Conservation (phyloP, 2,113 vertebrate genomes). For the Mormyrus iriodes region DNA sequence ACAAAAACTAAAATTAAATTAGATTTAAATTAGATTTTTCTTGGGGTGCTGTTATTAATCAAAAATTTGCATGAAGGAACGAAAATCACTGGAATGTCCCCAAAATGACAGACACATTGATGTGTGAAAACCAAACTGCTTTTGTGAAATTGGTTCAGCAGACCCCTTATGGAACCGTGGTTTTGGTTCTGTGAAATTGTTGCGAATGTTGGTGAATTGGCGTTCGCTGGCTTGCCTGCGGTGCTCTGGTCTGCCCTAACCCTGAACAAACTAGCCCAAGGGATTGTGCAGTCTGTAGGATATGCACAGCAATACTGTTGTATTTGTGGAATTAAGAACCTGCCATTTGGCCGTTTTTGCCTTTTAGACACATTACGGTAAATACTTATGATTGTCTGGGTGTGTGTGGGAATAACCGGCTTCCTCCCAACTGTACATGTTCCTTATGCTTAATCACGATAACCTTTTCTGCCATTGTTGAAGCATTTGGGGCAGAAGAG, state of each 20-base stretch:
- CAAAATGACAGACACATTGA: not conserved
- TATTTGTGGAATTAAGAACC: not conserved
- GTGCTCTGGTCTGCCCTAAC: not conserved
- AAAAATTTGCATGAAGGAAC: not conserved
- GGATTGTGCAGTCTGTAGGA: not conserved
- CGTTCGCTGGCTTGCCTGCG: not conserved
- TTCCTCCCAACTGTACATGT: not conserved
- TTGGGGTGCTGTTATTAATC: not conserved
- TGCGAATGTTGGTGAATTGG: not conserved
- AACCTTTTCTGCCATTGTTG: not conserved
- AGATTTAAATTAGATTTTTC: not conserved
- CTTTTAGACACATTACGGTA: not conserved
- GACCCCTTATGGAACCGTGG: not conserved
- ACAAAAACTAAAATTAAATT: not conserved
- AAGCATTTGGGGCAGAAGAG: not conserved
- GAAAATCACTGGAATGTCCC: not conserved
- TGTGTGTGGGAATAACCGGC: not conserved
- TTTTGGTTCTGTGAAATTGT: not conserved
- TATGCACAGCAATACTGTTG: not conserved
- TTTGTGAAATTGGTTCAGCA: not conserved
- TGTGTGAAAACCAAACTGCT: not conserved
- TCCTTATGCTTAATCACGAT: not conserved
- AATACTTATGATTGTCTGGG: not conserved
- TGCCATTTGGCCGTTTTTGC: not conserved
- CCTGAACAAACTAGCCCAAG: not conserved